phyloP scores from a whole-genome alignment of 2,888 invertebrate genomes.

The Colostygia pectinataria region DNA sequence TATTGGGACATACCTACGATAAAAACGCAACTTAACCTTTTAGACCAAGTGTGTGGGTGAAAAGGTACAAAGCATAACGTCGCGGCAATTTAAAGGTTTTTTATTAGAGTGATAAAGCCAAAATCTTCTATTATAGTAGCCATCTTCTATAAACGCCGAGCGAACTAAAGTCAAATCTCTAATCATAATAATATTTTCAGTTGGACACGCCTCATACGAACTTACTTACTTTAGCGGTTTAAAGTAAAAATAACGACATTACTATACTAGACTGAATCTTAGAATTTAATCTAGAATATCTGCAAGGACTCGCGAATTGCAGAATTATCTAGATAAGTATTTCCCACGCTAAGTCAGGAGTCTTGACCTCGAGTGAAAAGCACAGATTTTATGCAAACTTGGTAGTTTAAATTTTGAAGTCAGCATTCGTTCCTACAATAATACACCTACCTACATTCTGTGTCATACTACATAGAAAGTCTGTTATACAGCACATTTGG shows the following conservation, averaged over 20 bases:
- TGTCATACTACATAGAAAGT: no score
- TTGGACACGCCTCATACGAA: no score
- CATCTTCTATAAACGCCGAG: background rate
- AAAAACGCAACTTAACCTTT: background rate
- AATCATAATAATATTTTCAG: no score
- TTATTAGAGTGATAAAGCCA: background rate
- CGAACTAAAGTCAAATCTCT: no score
- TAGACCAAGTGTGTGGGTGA: background rate
- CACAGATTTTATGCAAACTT: no score
- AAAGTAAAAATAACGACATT: no score
- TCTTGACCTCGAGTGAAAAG: constrained; percentile 2
- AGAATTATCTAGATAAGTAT: constrained; percentile 8
- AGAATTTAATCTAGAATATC: constrained; percentile 1
- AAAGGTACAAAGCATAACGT: background rate
- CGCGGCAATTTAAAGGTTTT: background rate
- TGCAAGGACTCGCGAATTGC: constrained; percentile 8
- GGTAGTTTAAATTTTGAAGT: no score
- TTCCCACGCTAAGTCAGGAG: background rate
- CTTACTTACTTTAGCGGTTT: no score
- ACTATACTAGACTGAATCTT: no score
- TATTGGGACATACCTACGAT: background rate
- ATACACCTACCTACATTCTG: no score
- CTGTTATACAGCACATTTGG: no score
- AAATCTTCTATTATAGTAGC: background rate
- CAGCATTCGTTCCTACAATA: no score